Conservation (phyloP, 1,140 invertebrate genomes). For the Bombus affinis region DNA sequence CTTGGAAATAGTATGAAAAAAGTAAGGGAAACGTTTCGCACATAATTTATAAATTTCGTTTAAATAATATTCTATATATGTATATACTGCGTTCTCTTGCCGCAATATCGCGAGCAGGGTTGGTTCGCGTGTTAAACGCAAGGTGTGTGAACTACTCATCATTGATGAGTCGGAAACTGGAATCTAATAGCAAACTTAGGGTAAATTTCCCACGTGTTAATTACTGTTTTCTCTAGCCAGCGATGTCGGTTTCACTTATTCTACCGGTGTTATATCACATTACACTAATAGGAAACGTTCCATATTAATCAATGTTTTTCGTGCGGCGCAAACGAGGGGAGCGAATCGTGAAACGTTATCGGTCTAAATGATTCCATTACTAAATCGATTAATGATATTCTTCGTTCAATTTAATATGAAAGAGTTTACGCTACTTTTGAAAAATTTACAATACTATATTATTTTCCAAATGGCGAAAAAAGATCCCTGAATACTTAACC, state of each 20-base stretch:
- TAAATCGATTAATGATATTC: not conserved
- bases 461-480: not conserved
- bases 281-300: not conserved
- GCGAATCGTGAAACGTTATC: constrained; percentile 2
- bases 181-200: not conserved
- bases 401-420: not conserved
- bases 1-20: no score
- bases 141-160: constrained; percentile 16
- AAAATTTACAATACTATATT: not conserved
- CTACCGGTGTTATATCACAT: not conserved
- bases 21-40: no score
- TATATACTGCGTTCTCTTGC: no score
- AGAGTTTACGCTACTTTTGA: not conserved
- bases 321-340: not conserved
- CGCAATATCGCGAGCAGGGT: not conserved
- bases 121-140: not conserved
- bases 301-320: constrained; percentile 1
- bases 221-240: constrained; percentile 6
- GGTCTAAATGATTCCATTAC: not conserved
- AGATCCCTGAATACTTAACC: no score
- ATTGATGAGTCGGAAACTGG: constrained; percentile 22
- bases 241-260: constrained; percentile 1
- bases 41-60: no score
- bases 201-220: constrained; percentile 6
- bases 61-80: no score